These are phyloP conservation scores for Ennomos quercinarius DNA, from an alignment of 2,888 invertebrate genomes.

Conservation along the genomic window DNA sequence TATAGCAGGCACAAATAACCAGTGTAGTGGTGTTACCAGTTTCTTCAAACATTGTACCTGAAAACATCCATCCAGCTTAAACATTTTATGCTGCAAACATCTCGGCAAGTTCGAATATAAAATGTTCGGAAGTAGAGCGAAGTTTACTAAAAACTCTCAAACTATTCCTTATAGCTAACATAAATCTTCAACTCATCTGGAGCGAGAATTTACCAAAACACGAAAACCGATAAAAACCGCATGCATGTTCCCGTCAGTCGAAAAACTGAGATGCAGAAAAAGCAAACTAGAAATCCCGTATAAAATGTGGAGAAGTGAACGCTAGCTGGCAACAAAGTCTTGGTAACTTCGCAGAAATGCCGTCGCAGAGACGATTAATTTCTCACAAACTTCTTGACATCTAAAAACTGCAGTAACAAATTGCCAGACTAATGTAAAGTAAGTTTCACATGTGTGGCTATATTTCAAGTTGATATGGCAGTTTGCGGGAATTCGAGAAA, in stretches of 20 bases:
- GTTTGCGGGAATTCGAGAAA: constrained; percentile 6
- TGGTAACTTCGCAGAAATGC: not conserved
- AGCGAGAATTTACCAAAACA: constrained; percentile 21
- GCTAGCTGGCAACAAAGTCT: constrained; percentile 14
- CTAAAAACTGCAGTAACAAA: not conserved
- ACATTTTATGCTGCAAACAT: constrained; percentile 2
- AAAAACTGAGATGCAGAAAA: constrained; percentile 3
- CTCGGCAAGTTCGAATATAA: not conserved
- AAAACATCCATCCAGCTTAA: constrained; percentile 4
- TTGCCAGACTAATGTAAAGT: not conserved
- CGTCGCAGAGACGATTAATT: not conserved
- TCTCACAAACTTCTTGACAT: not conserved
- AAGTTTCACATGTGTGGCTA: not conserved
- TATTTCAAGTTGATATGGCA: not conserved
- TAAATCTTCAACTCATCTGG: constrained; percentile 27
- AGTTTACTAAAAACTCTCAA: constrained; percentile 14
- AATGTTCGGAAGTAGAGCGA: constrained; percentile 9
- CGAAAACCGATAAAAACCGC: constrained; percentile 11
- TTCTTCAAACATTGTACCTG: not conserved
- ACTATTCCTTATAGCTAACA: constrained; percentile 20
- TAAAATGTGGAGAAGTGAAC: constrained; percentile 9
- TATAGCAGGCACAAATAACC: not conserved
- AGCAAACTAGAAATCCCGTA: constrained; percentile 2
- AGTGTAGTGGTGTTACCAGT: not conserved
- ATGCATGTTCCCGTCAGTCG: constrained; percentile 1